Conservation (phyloP, 2,888 invertebrate genomes). For the Ferrisia virgata region DNA sequence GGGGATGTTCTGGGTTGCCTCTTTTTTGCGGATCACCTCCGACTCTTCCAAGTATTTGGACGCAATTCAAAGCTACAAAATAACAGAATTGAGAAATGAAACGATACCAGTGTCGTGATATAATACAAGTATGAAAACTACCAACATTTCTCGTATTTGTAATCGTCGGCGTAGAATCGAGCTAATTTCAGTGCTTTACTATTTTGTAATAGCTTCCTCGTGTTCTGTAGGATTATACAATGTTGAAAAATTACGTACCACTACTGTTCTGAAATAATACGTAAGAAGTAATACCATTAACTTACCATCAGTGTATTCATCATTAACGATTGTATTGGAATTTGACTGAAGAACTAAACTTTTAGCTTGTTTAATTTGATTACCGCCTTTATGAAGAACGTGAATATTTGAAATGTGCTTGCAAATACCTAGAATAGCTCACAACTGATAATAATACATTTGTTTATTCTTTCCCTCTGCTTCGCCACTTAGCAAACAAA, state of each 20-base stretch:
- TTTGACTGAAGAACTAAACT: neutral
- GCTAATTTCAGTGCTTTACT: neutral
- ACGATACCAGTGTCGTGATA: neutral
- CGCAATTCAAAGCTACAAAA: slow-evolving; percentile 75
- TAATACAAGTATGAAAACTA: slow-evolving; percentile 48
- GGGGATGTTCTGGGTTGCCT: slow-evolving; percentile 77
- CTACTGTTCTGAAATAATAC: neutral
- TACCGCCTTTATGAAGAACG: too few relatives aligned
- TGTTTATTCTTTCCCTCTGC: too few relatives aligned
- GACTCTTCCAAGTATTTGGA: slow-evolving; percentile 79
- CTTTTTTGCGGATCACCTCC: slow-evolving; percentile 85
- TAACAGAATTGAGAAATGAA: neutral
- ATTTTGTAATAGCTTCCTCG: neutral
- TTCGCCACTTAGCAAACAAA: too few relatives aligned
- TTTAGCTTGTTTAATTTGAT: neutral
- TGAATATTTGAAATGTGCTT: too few relatives aligned
- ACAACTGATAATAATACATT: too few relatives aligned
- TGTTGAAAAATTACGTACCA: neutral
- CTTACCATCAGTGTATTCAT: neutral
- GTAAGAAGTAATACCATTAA: neutral
- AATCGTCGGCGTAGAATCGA: neutral
- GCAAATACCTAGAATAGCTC: too few relatives aligned
- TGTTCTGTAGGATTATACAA: neutral
- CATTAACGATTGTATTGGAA: neutral
- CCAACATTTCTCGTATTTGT: neutral